Base-by-base conservation (phyloP, 2,113 vertebrate species). In the Apodemus speciosus region DNA sequence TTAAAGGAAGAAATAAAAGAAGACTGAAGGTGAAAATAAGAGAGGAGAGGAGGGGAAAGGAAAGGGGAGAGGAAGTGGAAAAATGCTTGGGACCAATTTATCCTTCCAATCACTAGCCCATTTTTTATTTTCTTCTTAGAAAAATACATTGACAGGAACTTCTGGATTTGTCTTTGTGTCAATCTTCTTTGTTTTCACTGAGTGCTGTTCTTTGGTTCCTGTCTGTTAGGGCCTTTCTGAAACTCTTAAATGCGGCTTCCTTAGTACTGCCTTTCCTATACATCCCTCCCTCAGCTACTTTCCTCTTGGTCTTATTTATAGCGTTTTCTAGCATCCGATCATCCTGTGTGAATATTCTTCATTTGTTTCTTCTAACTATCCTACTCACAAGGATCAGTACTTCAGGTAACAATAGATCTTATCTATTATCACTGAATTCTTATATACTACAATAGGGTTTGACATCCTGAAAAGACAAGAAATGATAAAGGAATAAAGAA, bases 21-120 rank as follows among this genome's bases (percentile, higher is more conserved):
- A 49, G 15, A 51, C 4, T 51, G 43, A 18, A 69, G 46, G 16
- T 20, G 27, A 51, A 76, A 77, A 51, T 51, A 76, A 75, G 73
- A 30, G 43, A 30, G 30, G 2, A 43, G 7, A 60, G 13, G 35
- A 0, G 46, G 4, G 62, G 0, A 49, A 1, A 75, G 6, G 25
- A 0, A 40, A 14, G 49, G 3, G 3, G 14, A 38, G 7, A 27
- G 4, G 51, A 85, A 25, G 7, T 9, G 4, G 56, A 9, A 14
- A 64, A 71, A 25, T 21, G 8, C 2, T 56, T 62, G 30, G 53
- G 68, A n/a, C 32, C 3, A 43, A n/a, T 18, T 21, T 38, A 15
- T 38, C 32, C 15, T 84, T 73, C 35, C 4, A 64, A 46, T 46
- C 32, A 5, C 40, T 18, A 60, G 20, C 7, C 30, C 43, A 27